Evolutionary conservation across 2,797 vertebrate species (phyloP).

Genomic region (Betta splendens): DNA sequence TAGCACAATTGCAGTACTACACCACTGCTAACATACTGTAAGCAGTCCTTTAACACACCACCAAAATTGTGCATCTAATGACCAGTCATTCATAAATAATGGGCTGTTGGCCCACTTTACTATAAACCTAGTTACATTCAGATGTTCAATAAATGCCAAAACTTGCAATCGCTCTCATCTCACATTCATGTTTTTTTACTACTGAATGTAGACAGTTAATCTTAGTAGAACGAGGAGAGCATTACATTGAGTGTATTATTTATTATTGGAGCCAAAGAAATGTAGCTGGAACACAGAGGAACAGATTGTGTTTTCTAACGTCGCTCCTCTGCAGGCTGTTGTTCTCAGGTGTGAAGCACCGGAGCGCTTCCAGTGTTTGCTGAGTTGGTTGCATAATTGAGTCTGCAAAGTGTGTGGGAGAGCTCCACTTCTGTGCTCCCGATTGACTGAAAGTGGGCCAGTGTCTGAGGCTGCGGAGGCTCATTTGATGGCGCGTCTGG

Average conservation of each 20-base stretch:
- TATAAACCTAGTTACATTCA: neutral
- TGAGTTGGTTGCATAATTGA: conserved; percentile 63
- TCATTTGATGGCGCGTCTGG: conserved; percentile 51
- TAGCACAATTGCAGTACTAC: too few species aligned
- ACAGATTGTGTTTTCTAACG: conserved; percentile 20
- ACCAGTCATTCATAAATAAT: neutral
- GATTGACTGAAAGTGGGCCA: conserved; percentile 71
- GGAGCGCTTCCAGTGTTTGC: conserved; percentile 41
- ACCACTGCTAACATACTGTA: too few species aligned
- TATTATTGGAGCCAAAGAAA: conserved; percentile 1
- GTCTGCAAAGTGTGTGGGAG: conserved; percentile 69
- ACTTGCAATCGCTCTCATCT: neutral
- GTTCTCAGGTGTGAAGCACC: conserved; percentile 52
- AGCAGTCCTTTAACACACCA: too few species aligned
- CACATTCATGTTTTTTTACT: conserved; percentile 6
- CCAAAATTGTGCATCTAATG: neutral
- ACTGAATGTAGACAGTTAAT: conserved; percentile 8
- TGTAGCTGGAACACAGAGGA: neutral
- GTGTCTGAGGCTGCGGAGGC: conserved; percentile 55
- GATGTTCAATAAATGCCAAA: neutral
- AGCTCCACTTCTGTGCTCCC: conserved; percentile 62
- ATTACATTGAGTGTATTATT: conserved; percentile 30
- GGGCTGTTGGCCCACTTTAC: neutral
- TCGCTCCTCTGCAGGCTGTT: conserved; percentile 30
- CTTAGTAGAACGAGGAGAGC: conserved; percentile 6